phyloP scores from a whole-genome alignment of 2,113 vertebrate species.

The Cyphomyrus discorhynchus region DNA sequence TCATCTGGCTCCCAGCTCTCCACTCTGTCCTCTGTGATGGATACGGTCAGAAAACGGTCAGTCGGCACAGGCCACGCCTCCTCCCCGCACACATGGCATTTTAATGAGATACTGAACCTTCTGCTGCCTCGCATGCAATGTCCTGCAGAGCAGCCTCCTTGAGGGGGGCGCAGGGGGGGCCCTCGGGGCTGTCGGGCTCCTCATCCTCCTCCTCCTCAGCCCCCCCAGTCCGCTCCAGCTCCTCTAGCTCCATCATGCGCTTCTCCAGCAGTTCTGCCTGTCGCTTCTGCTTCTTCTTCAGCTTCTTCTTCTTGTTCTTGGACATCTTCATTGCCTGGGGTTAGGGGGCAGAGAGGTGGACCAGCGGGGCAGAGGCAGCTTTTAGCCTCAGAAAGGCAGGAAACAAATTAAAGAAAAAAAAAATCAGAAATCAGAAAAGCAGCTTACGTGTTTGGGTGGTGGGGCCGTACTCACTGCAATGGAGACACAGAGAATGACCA shows the following conservation, averaged over 20 bases:
- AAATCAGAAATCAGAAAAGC: neutral
- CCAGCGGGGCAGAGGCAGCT: neutral
- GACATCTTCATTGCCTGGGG: conserved; percentile 87
- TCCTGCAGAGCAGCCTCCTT: conserved; percentile 52
- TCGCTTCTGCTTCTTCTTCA: conserved; percentile 98
- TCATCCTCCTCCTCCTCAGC: conserved; percentile 61
- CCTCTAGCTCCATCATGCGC: conserved; percentile 87
- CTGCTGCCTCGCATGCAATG: conserved; percentile 34
- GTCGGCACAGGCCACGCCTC: neutral
- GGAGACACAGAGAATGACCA: conserved; percentile 19
- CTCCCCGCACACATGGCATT: neutral
- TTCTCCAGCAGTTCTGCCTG: conserved; percentile 93
- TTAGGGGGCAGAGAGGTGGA: neutral
- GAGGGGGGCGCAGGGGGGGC: conserved; percentile 50
- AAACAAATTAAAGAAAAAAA: neutral
- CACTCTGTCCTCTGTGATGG: conserved; percentile 32
- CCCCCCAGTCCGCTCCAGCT: conserved; percentile 77
- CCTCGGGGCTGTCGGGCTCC: conserved; percentile 68
- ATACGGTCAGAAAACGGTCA: neutral
- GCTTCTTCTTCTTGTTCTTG: conserved; percentile 97
- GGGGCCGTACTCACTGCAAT: conserved; percentile 92
- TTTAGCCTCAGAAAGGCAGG: neutral
- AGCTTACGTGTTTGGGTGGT: conserved; percentile 84
- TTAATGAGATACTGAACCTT: conserved; percentile 34
- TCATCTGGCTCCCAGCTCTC: conserved; percentile 36